Base-by-base conservation (phyloP, 2,797 vertebrate species). In the Decapterus maruadsi region DNA sequence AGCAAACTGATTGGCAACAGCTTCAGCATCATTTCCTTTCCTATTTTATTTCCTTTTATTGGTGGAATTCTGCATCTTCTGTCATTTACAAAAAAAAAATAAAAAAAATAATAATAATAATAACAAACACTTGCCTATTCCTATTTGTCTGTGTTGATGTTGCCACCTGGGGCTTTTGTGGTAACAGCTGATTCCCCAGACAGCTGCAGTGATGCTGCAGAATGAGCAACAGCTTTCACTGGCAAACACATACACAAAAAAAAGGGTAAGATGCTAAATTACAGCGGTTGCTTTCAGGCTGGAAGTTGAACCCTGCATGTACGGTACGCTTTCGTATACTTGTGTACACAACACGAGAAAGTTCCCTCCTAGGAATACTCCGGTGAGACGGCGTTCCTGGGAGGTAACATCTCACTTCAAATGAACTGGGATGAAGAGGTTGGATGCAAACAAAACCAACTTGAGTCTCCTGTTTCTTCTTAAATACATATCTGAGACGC, bases 191-290 rank as follows among this genome's bases (percentile, higher is more conserved):
- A 87, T 83, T 89, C 82, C 85, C 82, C 46, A 77, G 82, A 85
- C 84, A 73, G 80, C 80, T 76, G 78, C 79, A 50, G 70, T 17
- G 62, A 78, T 77, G 78, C 51, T 80, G 80, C 62, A 75, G 77
- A 63, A 51, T 55, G 8, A 61, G 60, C 80, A 87, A 71, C 63
- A 67, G 80, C 76, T 87, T 87, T 80, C 65, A 71, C 38, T 76
- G 55, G 59, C 77, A 85, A 89, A 87, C 60, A 86, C 62, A 62
- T 65, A 26, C 1, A 26, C 1, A 26, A 26, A 26, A 26, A 67
- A 87, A 67, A 87, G 82, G 80, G 74, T 87, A 87, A 72, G 66
- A 74, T 56, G 84, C 70, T 78, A 73, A 82, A 89, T 90, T 84
- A 80, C 72, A 78, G 54, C 54, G 20, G 58, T 9, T 20, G 68